Percentiles rank a stretch among this genome's conserved stretches.
phyloP scores from a whole-genome alignment of 2,113 vertebrate genomes.

The Piprites chloris region DNA sequence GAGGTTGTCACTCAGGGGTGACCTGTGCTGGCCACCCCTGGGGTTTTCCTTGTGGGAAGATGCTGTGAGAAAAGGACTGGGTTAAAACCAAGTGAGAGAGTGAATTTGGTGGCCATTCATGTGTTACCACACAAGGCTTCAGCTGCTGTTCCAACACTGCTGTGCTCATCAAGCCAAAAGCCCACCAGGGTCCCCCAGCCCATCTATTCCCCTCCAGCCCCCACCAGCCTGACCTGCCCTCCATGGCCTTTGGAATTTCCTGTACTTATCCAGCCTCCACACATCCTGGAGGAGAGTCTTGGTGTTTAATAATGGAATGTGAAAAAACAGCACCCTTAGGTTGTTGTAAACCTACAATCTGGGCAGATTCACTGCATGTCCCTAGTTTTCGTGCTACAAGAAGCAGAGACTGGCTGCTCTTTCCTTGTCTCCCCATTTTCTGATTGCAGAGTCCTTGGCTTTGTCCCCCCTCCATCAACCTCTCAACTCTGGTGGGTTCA shows the following conservation, averaged over 20 bases:
- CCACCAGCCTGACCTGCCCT: background rate
- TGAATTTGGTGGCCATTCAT: background rate
- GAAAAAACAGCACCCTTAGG: background rate
- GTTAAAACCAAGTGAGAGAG: background rate
- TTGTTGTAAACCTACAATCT: background rate
- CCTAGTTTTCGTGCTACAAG: background rate
- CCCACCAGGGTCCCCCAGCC: background rate
- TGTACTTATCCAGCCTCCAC: rapidly evolving
- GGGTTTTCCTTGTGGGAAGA: background rate
- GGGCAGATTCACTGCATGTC: background rate
- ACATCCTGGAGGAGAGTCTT: background rate
- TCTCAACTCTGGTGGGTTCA: rapidly evolving
- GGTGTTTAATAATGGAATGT: rapidly evolving
- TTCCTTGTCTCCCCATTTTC: background rate
- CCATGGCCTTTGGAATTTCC: background rate
- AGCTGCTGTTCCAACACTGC: background rate
- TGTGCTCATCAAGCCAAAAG: background rate
- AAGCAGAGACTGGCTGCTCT: background rate
- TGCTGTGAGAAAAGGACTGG: background rate
- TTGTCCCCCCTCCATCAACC: background rate
- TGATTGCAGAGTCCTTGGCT: background rate
- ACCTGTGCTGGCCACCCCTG: background rate
- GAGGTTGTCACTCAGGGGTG: background rate
- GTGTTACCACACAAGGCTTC: background rate
- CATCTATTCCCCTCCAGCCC: background rate